Evolutionary conservation across 2,888 invertebrate genomes (phyloP).

Genomic region (Sarcophaga caerulescens): DNA sequence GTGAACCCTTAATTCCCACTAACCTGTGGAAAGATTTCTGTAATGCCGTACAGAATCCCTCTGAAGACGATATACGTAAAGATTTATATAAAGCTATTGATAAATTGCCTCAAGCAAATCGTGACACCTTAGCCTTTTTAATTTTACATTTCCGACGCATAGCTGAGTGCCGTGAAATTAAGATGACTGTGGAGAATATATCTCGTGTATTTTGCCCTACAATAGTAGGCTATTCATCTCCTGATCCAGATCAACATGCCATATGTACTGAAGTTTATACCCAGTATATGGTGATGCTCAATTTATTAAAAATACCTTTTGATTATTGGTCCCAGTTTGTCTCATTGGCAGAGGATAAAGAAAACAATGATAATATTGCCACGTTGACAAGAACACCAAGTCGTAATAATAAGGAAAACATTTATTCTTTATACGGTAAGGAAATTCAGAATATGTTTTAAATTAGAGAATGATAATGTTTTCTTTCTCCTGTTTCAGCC

Average conservation of each 20-base stretch:
- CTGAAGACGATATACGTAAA: slow-evolving; percentile 83
- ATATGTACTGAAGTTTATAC: slow-evolving; percentile 90
- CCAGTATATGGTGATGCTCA: slow-evolving; percentile 88
- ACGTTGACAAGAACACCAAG: slow-evolving; percentile 70
- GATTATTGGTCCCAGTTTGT: slow-evolving; percentile 86
- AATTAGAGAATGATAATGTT: neutral
- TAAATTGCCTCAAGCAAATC: slow-evolving; percentile 94
- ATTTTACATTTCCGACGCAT: slow-evolving; percentile 95
- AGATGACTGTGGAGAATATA: slow-evolving; percentile 95
- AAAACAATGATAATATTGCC: slow-evolving; percentile 65
- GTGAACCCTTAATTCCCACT: slow-evolving; percentile 93
- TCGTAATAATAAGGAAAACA: slow-evolving; percentile 72
- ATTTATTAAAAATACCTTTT: slow-evolving; percentile 86
- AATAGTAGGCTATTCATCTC: slow-evolving; percentile 92
- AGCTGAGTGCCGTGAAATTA: slow-evolving; percentile 90
- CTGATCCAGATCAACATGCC: slow-evolving; percentile 86
- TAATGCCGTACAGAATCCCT: slow-evolving; percentile 82
- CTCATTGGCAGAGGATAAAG: slow-evolving; percentile 71
- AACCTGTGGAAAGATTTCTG: slow-evolving; percentile 88
- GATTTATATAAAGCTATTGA: slow-evolving; percentile 88
- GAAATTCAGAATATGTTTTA: slow-evolving; percentile 4
- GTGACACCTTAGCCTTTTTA: slow-evolving; percentile 96
- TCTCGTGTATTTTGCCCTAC: slow-evolving; percentile 97
- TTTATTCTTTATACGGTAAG: slow-evolving; percentile 77
- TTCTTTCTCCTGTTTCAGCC: slow-evolving; percentile 70